Conservation (phyloP, 2,797 vertebrate genomes). For the Platalea minor region DNA sequence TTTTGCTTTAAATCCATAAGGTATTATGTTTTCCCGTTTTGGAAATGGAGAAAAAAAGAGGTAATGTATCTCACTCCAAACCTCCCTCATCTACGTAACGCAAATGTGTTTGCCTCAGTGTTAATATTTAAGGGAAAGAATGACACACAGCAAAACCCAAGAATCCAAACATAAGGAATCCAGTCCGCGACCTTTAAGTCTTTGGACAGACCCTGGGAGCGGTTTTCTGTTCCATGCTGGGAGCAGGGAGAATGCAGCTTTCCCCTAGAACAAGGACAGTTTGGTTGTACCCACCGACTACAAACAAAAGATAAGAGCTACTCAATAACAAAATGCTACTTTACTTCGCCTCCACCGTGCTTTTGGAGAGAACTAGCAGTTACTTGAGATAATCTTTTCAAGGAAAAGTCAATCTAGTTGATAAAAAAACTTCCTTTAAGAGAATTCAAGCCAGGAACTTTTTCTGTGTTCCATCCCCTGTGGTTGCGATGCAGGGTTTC, state of each 20-base stretch:
- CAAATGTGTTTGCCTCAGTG: slow-evolving; percentile 12
- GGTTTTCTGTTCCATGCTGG: slow-evolving; percentile 39
- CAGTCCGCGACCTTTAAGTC: neutral
- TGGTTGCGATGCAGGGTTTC: neutral
- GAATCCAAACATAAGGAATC: slow-evolving; percentile 6
- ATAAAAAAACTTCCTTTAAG: slow-evolving; percentile 9
- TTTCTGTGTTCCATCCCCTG: neutral
- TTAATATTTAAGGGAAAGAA: slow-evolving; percentile 44
- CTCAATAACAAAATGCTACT: slow-evolving; percentile 50
- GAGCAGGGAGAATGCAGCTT: slow-evolving; percentile 53
- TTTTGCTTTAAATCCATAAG: neutral
- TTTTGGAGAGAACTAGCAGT: slow-evolving; percentile 34
- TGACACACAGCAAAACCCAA: slow-evolving; percentile 1
- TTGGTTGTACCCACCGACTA: slow-evolving; percentile 44
- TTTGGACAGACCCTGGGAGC: neutral
- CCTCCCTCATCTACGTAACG: neutral
- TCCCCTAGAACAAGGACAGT: slow-evolving; percentile 45
- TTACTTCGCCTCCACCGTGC: neutral
- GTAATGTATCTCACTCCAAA: neutral
- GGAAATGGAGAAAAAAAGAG: neutral
- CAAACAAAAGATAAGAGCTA: slow-evolving; percentile 66
- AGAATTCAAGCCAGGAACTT: neutral
- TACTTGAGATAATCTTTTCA: slow-evolving; percentile 2
- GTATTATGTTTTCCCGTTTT: neutral
- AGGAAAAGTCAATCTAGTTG: neutral